Percentiles rank a stretch among this genome's conserved stretches.
phyloP scores from a whole-genome alignment of 2,113 vertebrate species.

The Platysteira castanea region DNA sequence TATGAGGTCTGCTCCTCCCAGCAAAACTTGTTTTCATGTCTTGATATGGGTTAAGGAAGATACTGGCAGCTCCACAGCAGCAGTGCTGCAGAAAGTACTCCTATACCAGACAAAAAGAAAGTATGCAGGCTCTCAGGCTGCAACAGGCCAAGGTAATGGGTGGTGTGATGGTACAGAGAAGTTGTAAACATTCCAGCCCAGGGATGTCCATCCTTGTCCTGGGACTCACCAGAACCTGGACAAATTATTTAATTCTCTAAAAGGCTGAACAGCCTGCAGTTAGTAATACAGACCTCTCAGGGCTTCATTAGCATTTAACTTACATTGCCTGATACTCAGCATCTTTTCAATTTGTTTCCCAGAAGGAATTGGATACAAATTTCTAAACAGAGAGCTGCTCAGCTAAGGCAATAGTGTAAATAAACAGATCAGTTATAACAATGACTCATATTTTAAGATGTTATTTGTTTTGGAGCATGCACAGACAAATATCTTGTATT shows the following conservation, averaged over 20 bases:
- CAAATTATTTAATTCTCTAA: background rate
- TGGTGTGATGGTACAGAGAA: accelerated
- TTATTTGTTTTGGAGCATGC: conserved; percentile 3
- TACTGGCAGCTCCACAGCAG: conserved; percentile 77
- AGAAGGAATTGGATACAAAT: background rate
- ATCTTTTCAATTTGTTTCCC: background rate
- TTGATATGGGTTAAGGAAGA: conserved; percentile 71
- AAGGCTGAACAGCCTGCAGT: background rate
- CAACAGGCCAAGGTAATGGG: background rate
- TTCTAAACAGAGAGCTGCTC: background rate
- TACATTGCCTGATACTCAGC: background rate
- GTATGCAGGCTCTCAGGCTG: background rate
- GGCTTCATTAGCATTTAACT: background rate
- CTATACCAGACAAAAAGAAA: conserved; percentile 58
- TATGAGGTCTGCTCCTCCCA: conserved; percentile 70
- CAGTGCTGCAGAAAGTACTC: conserved; percentile 82
- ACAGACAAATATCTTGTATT: background rate
- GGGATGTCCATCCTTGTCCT: background rate
- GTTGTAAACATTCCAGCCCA: background rate
- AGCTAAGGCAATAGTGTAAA: background rate
- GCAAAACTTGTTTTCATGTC: conserved; percentile 63
- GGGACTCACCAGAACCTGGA: background rate
- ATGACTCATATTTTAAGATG: background rate
- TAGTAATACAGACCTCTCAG: background rate
- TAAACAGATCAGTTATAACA: background rate